A percentile compares a stretch with the other conserved stretches of the same genome.
Conservation (phyloP, 2,888 invertebrate species). For the Patella caerulea region DNA sequence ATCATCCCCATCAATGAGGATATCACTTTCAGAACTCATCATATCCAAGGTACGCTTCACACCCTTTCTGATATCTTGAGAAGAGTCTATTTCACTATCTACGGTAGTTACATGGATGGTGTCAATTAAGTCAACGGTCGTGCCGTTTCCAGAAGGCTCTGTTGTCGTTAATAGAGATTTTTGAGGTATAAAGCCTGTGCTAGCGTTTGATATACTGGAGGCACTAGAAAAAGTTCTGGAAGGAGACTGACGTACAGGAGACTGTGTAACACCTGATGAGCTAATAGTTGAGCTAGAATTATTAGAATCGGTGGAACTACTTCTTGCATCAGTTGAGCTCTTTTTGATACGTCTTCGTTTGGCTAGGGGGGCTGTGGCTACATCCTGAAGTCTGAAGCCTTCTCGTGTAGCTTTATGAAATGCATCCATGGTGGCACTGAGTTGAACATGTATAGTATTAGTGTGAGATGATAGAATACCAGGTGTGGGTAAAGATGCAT, state of each 20-base stretch:
- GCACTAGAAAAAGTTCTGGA: conserved; percentile 54
- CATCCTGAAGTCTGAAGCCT: conserved; percentile 83
- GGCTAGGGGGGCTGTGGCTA: conserved; percentile 80
- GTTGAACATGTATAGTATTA: conserved; percentile 74
- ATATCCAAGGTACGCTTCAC: conserved; percentile 30
- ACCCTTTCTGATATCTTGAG: conserved; percentile 7
- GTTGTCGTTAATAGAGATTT: conserved; percentile 20
- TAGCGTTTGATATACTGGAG: conserved; percentile 53
- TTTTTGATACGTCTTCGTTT: conserved; percentile 78
- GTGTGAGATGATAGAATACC: conserved; percentile 74
- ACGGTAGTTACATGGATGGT: conserved; percentile 22
- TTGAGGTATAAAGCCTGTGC: conserved; percentile 61
- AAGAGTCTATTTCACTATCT: conserved; percentile 13
- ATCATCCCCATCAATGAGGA: conserved; percentile 23
- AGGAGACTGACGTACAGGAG: conserved; percentile 47
- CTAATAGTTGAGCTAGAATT: conserved; percentile 51
- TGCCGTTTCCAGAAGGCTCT: background rate
- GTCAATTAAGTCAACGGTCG: conserved; percentile 7
- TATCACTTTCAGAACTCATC: background rate
- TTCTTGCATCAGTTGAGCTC: conserved; percentile 57
- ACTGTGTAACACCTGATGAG: conserved; percentile 35
- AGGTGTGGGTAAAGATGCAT: conserved; percentile 78
- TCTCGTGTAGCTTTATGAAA: conserved; percentile 80
- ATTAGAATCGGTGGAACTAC: conserved; percentile 64
- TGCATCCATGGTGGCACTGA: conserved; percentile 79